Evolutionary conservation across 2,113 vertebrate genomes (phyloP).

Genomic region (Oostethus manadensis): DNA sequence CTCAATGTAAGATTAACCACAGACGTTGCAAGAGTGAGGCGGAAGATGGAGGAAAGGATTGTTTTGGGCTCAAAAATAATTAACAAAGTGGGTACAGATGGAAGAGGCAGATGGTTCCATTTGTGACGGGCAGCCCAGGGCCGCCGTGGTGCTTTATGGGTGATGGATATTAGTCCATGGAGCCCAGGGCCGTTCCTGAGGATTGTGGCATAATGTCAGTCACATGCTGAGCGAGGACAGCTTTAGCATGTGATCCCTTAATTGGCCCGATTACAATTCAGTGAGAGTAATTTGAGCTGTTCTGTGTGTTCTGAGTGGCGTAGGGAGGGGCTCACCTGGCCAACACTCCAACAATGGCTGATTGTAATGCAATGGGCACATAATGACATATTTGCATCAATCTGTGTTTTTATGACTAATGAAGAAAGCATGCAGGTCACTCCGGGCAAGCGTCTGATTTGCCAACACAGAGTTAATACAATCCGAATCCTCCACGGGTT

Average conservation of each 20-base stretch:
- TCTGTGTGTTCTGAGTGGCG: slow-evolving; percentile 6
- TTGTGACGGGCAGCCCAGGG: slow-evolving; percentile 68
- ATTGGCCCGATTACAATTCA: slow-evolving; percentile 43
- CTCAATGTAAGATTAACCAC: slow-evolving; percentile 4
- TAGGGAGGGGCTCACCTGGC: slow-evolving; percentile 4
- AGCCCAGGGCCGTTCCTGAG: slow-evolving; percentile 47
- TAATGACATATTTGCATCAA: not conserved
- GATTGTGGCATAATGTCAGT: slow-evolving; percentile 56
- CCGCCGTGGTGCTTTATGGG: slow-evolving; percentile 62
- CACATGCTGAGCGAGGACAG: slow-evolving; percentile 43
- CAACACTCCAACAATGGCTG: slow-evolving; percentile 16
- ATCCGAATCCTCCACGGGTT: slow-evolving; percentile 28
- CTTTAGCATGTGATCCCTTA: slow-evolving; percentile 54
- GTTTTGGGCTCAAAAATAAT: slow-evolving; percentile 63
- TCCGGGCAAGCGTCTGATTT: slow-evolving; percentile 28
- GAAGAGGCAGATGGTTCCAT: slow-evolving; percentile 77
- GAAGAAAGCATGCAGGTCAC: slow-evolving; percentile 29
- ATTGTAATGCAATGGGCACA: not conserved
- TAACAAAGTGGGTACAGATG: slow-evolving; percentile 73
- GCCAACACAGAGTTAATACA: slow-evolving; percentile 21
- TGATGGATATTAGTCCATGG: slow-evolving; percentile 65
- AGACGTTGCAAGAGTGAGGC: slow-evolving; percentile 19
- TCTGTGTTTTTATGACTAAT: slow-evolving; percentile 14
- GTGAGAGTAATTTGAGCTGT: slow-evolving; percentile 34
- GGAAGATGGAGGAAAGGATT: slow-evolving; percentile 34